A percentile compares a stretch with the other conserved stretches of the same genome.
phyloP scores from a whole-genome alignment of 2,797 vertebrate genomes.

The Sternotherus odoratus region DNA sequence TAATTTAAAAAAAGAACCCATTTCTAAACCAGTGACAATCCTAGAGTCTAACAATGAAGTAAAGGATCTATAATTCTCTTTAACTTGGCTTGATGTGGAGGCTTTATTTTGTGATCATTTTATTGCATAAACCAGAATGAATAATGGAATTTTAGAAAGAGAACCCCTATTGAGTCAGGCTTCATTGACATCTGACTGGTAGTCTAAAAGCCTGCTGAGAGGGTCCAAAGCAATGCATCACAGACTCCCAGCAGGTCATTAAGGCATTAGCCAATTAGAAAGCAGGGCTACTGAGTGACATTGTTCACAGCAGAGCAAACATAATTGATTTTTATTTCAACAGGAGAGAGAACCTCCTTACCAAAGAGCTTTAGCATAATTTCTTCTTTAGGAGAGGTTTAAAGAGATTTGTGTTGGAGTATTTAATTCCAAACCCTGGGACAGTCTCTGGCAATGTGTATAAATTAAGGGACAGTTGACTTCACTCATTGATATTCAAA shows the following conservation, averaged over 20 bases:
- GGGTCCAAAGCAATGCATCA: conserved; percentile 69
- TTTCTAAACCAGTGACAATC: conserved; percentile 64
- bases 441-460: conserved; percentile 75
- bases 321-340: conserved; percentile 81
- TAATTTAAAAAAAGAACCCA: conserved; percentile 65
- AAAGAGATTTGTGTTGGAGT: conserved; percentile 74
- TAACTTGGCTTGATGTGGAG: conserved; percentile 72
- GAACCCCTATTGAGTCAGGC: conserved; percentile 56
- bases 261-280: conserved; percentile 75
- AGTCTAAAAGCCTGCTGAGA: conserved; percentile 76
- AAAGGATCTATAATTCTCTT: conserved; percentile 70
- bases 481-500: conserved; percentile 82
- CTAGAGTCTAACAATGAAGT: conserved; percentile 67
- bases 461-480: conserved; percentile 82
- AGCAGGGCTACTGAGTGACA: conserved; percentile 60
- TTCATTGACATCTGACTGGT: conserved; percentile 80
- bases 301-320: conserved; percentile 79
- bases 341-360: conserved; percentile 73
- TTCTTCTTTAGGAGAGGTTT: conserved; percentile 80
- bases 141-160: conserved; percentile 77
- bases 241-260: conserved; percentile 75
- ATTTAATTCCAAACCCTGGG: conserved; percentile 82
- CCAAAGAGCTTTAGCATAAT: conserved; percentile 76
- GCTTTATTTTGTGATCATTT: conserved; percentile 77
- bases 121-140: conserved; percentile 66